phyloP scores from a whole-genome alignment of 1,140 invertebrate species.

The Drosophila sproati region DNA sequence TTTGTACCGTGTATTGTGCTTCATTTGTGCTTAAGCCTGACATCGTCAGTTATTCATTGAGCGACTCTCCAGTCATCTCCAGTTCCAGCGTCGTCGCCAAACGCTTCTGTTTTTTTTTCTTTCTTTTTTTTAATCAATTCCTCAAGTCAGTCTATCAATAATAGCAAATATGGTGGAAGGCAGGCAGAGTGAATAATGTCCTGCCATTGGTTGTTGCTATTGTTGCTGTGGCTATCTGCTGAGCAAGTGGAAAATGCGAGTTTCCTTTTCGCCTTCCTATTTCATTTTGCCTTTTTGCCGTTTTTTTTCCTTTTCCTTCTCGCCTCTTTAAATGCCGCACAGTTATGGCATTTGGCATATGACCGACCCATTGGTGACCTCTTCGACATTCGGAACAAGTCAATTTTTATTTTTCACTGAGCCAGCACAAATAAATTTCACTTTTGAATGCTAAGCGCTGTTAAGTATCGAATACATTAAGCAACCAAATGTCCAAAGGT shows the following conservation, averaged over 20 bases:
- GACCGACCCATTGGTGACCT: background rate
- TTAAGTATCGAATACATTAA: background rate
- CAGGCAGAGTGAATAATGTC: slow-evolving; percentile 46
- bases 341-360: slow-evolving; percentile 27
- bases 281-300: slow-evolving; percentile 11
- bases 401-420: slow-evolving; percentile 6
- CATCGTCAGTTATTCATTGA: slow-evolving; percentile 21
- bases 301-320: slow-evolving; percentile 12
- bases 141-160: slow-evolving; percentile 66
- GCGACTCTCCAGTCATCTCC: background rate
- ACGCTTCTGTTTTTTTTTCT: background rate
- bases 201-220: slow-evolving; percentile 30
- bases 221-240: slow-evolving; percentile 29
- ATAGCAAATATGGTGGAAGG: slow-evolving; percentile 42
- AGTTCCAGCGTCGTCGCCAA: slow-evolving; percentile 42
- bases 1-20: slow-evolving; percentile 34
- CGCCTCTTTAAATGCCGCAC: slow-evolving; percentile 2
- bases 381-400: slow-evolving; percentile 5
- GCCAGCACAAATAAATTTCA: slow-evolving; percentile 4
- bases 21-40: slow-evolving; percentile 55
- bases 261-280: slow-evolving; percentile 63
- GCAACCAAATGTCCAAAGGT: too few relatives aligned
- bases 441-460: slow-evolving; percentile 7
- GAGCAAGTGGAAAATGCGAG: slow-evolving; percentile 72
- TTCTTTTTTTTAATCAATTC: slow-evolving; percentile 73